Base-by-base conservation (phyloP, 2,888 invertebrate genomes). In the Hypselothyrea guttata region DNA sequence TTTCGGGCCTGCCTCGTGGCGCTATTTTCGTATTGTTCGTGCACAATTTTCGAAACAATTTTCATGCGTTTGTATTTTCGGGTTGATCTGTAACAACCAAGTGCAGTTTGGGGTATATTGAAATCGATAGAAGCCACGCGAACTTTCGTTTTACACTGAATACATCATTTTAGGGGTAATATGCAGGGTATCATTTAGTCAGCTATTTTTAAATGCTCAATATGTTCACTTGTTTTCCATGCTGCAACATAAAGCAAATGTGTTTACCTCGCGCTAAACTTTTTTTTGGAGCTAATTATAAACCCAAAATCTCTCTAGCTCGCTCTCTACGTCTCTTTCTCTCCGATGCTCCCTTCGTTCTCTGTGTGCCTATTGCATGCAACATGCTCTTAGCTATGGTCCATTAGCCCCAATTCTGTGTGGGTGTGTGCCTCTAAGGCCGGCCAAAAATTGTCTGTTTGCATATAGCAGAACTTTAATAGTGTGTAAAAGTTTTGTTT, bases 21-120 rank as follows among this genome's bases (percentile, higher is more conserved):
- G 62, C 76, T 77, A 81, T 77, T 66, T 69, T 71, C 31, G 72
- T 72, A 51, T 72, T 54, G 64, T 52, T 65, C 64, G 61, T 62
- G 64, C 70, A 81, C 77, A 75, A 75, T 77, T 81, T 77, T 81
- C 63, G 71, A 77, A 79, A 79, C 62, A 59, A 58, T 77, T 78
- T 70, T 72, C 55, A 46, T 16, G 38, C 60, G 48, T 41, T 55
- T 52, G 47, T 57, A 44, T 35, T 35, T 44, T n/a, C n/a, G 44
- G n/a, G 1, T 33, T 67, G 54, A 51, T 18, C 49, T 45, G 27
- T 8, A 46, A 11, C 2, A n/a, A 12, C 1, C 1, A n/a, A 2
- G 11, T 5, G 2, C 1, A 28, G 5, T 7, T 37, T 7, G 18
- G 22, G 47, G 46, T 37, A 52, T 48, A 28, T 27, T 22, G 7